Evolutionary conservation across 2,888 invertebrate species (phyloP), one percentile per base, ranked within the genome.

Genomic region (Tethea ocularis): DNA sequence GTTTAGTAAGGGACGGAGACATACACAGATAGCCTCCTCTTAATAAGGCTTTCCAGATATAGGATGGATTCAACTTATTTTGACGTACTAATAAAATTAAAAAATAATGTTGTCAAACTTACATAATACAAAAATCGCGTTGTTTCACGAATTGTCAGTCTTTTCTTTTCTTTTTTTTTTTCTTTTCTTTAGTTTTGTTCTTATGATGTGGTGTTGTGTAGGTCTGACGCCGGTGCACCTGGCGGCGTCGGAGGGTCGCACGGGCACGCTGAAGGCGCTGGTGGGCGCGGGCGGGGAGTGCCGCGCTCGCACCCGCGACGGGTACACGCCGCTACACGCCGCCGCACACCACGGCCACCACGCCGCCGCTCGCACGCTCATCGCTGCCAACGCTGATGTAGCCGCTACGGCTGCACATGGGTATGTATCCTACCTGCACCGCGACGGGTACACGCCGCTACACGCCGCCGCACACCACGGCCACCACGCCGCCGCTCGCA

Each of bases 381-480:
- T 97, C 64, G 97, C 98, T 94, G 97, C 99, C 15, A 96, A 96
- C 60, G 99, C 99, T 0, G 96, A 97, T 74, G 97, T 99, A 57
- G 96, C 97, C 67, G 95, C 96, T 4, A 94, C 93, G 52, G 97
- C 97, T 0, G 94, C 95, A 10, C 95, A 96, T 60, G 97, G 97
- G 91, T 91, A 65, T 58, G 63, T 26, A 41, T 23, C 13, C 1
- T 29, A 8, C 8, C 7, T 29, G 29, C 29, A n/a, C 0, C 95
- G 96, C 68, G 96, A 98, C 69, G 99, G 99, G 0, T 91, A 99
- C 93, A 97, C 99, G 1, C 98, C 99, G 0, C 94, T 99, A 52
- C 99, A 99, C 88, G 97, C 99, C 11, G 99, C 99, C 6, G 98
- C 98, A 58, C 99, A 99, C 84, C 98, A 99, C 88, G 99, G 99